A percentile compares a stretch with the other conserved stretches of the same genome.
Conservation (phyloP, 1,140 invertebrate species). For the Bombus polaris region DNA sequence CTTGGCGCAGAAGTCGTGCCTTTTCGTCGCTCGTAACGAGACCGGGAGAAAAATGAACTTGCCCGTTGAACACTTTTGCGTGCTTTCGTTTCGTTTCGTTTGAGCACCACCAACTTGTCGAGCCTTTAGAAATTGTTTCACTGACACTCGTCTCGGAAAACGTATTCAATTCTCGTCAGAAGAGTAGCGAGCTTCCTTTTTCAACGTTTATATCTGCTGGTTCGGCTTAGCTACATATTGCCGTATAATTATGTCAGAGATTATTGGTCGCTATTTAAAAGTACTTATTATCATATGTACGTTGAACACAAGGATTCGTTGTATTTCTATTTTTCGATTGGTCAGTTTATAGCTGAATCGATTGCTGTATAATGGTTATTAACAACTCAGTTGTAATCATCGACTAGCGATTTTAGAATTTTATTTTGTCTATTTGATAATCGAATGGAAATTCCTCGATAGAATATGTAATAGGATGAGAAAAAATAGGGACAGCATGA, state of each 20-base stretch:
- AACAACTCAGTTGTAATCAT: no score
- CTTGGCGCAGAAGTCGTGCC: conserved; percentile 25
- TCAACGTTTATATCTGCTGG: conserved; percentile 1
- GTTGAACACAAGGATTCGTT: not conserved
- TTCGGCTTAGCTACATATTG: not conserved
- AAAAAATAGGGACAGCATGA: not conserved
- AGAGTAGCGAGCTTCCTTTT: conserved; percentile 7
- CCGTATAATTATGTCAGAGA: conserved; percentile 6
- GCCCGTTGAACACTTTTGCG: not conserved
- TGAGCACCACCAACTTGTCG: conserved; percentile 33
- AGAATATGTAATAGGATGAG: not conserved
- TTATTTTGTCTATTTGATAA: not conserved
- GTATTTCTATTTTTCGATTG: not conserved
- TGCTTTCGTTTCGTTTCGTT: not conserved
- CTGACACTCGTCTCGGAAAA: conserved; percentile 48
- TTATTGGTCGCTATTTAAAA: not conserved
- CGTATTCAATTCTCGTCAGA: conserved; percentile 37
- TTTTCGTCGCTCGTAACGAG: conserved; percentile 39
- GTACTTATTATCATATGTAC: no score
- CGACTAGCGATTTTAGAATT: not conserved
- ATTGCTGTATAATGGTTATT: no score
- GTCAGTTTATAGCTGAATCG: no score
- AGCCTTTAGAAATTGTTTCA: conserved; percentile 49
- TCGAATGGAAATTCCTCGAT: not conserved
- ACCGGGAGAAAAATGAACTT: not conserved